Evolutionary conservation across 35 echinoderm and acorn worm genomes (phyloP), one percentile per base, ranked within the genome.

Genomic region (Amphiura filiformis): DNA sequence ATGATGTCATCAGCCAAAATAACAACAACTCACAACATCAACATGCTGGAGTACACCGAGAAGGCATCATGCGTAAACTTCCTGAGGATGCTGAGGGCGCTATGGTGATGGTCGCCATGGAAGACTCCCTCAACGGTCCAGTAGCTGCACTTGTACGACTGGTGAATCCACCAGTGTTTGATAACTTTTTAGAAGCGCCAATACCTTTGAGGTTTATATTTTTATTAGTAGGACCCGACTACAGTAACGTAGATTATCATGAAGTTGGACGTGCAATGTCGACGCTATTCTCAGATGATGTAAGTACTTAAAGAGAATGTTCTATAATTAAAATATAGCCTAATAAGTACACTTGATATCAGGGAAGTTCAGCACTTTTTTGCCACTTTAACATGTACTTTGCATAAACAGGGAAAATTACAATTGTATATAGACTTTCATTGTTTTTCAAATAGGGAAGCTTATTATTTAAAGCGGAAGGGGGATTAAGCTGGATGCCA

Each of bases 201-300:
- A 89, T 94, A 15, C 96, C 96, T 20, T 18, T 99, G 28, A 86
- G 96, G 81, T 97, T 93, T 77, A 79, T 97, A 7, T 97, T 93
- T 56, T 37, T 97, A 0, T 57, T 97, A 41, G 84, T 93, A 32
- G 95, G 95, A 33, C 95, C 95, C 76, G 75, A 61, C 35, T 86
- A 91, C 40, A 89, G 87, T 18, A 75, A 89, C 32, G 47, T 90
- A 7, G 91, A 97, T 56, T 97, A 89, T 88, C 90, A 92, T 83
- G 96, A 99, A 75, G 88, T 99, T 1, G 96, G 92, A 15, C 75
- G 96, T 30, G 93, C 96, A 44, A 89, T 99, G 76, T 90, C 93
- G 2, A 99, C 96, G 13, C 90, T 99, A 18, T 92, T 99, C 56
- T 94, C 96, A 36, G 93, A 99, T 87, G 93, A 94, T 70, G 94